phyloP scores from a whole-genome alignment of 2,888 invertebrate species.

The Escarpia spicata region DNA sequence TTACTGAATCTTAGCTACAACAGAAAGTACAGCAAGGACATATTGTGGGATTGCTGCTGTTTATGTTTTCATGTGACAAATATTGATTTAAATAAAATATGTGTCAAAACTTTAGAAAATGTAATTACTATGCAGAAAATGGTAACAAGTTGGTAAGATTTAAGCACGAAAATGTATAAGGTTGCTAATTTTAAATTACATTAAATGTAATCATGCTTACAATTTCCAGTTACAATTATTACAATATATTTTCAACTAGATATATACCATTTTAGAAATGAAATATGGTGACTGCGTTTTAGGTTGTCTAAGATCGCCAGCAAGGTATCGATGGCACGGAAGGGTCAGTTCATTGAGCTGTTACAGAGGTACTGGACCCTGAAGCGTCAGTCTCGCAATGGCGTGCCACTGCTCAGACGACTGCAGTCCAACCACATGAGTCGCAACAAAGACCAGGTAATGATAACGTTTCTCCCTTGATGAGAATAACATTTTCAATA shows the following conservation, averaged over 20 bases:
- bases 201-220: no score
- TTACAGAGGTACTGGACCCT: slow-evolving; percentile 97
- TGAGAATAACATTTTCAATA: no score
- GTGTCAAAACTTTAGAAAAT: no score
- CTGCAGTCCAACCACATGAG: slow-evolving; percentile 72
- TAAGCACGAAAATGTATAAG: no score
- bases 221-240: no score
- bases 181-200: neutral
- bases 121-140: no score
- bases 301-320: slow-evolving; percentile 87
- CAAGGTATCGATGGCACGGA: slow-evolving; percentile 77
- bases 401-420: slow-evolving; percentile 90
- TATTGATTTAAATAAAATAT: no score
- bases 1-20: neutral
- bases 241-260: neutral
- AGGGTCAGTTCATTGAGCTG: slow-evolving; percentile 84
- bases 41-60: no score
- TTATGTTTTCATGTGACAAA: no score
- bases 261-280: neutral
- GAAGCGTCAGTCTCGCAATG: slow-evolving; percentile 92
- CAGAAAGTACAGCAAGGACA: neutral
- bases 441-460: slow-evolving; percentile 36
- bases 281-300: slow-evolving; percentile 31
- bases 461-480: no score
- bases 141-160: no score